phyloP scores from a whole-genome alignment of 2,113 vertebrate species.

The Rhipidura dahli region DNA sequence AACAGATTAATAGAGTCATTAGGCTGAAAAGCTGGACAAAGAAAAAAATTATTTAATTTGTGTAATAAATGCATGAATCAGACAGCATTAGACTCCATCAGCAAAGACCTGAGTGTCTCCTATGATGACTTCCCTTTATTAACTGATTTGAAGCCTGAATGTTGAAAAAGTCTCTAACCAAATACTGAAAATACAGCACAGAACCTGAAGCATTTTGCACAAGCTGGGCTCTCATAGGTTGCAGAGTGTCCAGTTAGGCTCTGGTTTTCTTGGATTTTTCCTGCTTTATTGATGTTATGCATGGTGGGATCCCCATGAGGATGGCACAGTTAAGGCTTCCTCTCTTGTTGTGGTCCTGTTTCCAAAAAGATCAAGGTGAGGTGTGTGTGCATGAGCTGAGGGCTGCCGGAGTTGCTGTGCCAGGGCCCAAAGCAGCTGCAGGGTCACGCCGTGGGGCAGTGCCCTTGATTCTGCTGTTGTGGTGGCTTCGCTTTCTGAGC shows the following conservation, averaged over 20 bases:
- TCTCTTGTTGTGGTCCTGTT: not conserved
- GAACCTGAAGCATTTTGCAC: not conserved
- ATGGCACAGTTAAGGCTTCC: not conserved
- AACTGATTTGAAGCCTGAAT: not conserved
- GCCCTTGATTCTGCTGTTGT: not conserved
- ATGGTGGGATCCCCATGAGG: not conserved
- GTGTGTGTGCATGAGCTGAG: not conserved
- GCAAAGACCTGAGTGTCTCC: not conserved
- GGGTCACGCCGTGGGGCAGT: no score
- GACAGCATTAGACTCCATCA: not conserved
- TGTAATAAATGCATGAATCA: not conserved
- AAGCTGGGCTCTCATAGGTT: not conserved
- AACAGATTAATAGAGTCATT: not conserved
- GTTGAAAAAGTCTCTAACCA: not conserved
- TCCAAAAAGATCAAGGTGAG: no score
- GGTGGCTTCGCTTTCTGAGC: not conserved
- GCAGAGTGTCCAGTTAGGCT: not conserved
- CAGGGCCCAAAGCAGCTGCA: not conserved
- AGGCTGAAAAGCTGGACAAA: not conserved
- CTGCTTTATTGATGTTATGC: not conserved
- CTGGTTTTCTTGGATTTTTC: not conserved
- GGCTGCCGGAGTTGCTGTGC: not conserved
- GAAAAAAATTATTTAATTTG: not conserved
- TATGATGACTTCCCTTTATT: not conserved
- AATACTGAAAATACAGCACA: not conserved